phyloP scores from a whole-genome alignment of 2,888 invertebrate genomes.

The Plutella xylostella region DNA sequence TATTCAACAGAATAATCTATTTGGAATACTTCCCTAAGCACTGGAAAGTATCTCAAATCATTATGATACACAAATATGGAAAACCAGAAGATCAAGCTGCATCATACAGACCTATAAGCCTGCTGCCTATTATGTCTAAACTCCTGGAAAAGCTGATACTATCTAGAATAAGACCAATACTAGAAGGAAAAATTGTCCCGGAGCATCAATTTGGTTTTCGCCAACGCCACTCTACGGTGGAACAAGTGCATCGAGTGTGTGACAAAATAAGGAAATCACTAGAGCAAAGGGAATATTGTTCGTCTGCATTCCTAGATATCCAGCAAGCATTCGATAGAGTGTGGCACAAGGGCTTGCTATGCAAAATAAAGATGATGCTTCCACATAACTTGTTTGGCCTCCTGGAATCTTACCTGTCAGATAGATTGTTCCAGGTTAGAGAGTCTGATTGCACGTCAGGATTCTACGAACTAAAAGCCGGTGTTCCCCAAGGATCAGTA shows the following conservation, averaged over 20 bases:
- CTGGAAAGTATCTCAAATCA: conserved; percentile 5
- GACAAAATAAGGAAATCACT: conserved; percentile 12
- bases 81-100: not conserved
- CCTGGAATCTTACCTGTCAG: conserved; percentile 5
- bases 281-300: conserved; percentile 19
- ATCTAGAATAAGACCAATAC: conserved; percentile 12
- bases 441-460: not conserved
- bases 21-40: not conserved
- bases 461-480: conserved; percentile 5
- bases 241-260: conserved; percentile 18
- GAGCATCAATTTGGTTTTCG: conserved; percentile 14
- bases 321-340: conserved; percentile 22
- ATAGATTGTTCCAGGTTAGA: conserved; percentile 6
- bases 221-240: conserved; percentile 13
- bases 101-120: conserved; percentile 4
- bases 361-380: conserved; percentile 15
- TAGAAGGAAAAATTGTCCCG: conserved; percentile 3
- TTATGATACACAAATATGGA: conserved; percentile 3
- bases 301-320: conserved; percentile 19
- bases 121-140: conserved; percentile 4
- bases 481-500: conserved; percentile 6
- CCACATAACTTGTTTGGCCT: conserved; percentile 6
- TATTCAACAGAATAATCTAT: not conserved
- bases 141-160: conserved; percentile 5
- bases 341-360: conserved; percentile 18